Base-by-base conservation (phyloP, 2,888 invertebrate species). In the Chouioia cunea region DNA sequence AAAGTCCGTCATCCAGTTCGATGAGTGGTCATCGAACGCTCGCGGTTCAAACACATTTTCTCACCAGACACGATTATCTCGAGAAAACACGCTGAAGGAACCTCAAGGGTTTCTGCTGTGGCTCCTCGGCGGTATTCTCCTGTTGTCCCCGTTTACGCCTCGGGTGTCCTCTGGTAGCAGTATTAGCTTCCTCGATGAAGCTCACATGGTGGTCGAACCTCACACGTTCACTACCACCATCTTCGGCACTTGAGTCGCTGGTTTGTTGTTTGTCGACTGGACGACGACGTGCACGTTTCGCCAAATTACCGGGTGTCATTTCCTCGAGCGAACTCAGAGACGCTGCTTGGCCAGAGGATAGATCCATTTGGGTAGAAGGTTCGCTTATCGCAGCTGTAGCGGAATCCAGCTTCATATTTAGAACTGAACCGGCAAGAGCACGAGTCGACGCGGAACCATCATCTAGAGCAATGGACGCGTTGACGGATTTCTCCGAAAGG, bases 341-440 rank as follows among this genome's bases (percentile, higher is more conserved):
- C 6, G 86, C 81, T 14, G 86, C 85, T 74, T 86, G 86, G 20
- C 84, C 86, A 8, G 84, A 84, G 0, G 80, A 79, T 0, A 79
- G 79, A n/a, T 82, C 83, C 76, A 80, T 63, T 23, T 65, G 71
- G 22, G 52, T 6, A 16, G 62, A 2, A 1, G 66, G 14, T 77
- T 84, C 85, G 50, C 79, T 79, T 16, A 81, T 77, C 43, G 77
- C 78, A 70, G 10, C 3, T 6, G 27, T 6, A 4, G 27, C 36
- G 12, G 36, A 36, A 12, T 68, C 76, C 77, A 90, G 90, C 87
- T 90, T 91, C 80, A 91, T 91, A 80, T 90, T 91, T 72, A 91
- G 86, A 78, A 92, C 89, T 18, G 93, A 93, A 18, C 94, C 94
- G 53, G 94, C 93, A 74, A 94, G 86, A 48, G 93, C 94, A 77